Evolutionary conservation across 2,797 vertebrate genomes (phyloP).

Genomic region (Tapera naevia): DNA sequence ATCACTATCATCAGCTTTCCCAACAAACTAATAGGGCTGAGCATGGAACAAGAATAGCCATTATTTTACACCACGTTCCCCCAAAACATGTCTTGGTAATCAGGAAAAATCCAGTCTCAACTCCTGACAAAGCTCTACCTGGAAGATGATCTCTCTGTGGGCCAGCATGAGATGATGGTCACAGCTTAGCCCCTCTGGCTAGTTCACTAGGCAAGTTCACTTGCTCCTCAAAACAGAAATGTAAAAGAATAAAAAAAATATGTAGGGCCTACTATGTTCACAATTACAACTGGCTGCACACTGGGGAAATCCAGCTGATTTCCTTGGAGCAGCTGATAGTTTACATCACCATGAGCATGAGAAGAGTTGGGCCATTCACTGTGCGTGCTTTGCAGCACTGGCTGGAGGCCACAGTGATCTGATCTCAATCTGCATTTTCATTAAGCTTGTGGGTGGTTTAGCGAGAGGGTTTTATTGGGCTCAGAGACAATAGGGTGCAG

Average conservation of each 20-base stretch:
- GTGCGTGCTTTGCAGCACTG: background rate
- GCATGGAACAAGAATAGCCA: background rate
- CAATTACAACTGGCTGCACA: background rate
- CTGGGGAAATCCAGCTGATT: background rate
- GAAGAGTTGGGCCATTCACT: background rate
- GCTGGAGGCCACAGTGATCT: background rate
- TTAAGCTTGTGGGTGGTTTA: conserved; percentile 43
- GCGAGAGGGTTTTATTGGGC: conserved; percentile 2
- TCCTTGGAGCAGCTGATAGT: background rate
- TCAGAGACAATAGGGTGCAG: conserved; percentile 46
- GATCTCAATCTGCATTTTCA: conserved; percentile 13
- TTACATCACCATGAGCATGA: background rate
- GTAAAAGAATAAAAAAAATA: background rate
- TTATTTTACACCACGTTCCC: background rate
- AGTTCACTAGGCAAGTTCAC: background rate
- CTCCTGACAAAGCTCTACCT: background rate
- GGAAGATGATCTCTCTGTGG: background rate
- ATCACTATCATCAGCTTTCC: background rate
- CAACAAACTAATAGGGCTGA: background rate
- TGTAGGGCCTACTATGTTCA: background rate
- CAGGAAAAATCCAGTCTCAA: background rate
- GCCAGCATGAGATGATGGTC: background rate
- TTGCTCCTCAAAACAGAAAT: background rate
- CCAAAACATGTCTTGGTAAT: background rate
- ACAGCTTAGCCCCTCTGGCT: no score